phyloP scores from a whole-genome alignment of 2,888 invertebrate species.

The Galerucella pusilla region DNA sequence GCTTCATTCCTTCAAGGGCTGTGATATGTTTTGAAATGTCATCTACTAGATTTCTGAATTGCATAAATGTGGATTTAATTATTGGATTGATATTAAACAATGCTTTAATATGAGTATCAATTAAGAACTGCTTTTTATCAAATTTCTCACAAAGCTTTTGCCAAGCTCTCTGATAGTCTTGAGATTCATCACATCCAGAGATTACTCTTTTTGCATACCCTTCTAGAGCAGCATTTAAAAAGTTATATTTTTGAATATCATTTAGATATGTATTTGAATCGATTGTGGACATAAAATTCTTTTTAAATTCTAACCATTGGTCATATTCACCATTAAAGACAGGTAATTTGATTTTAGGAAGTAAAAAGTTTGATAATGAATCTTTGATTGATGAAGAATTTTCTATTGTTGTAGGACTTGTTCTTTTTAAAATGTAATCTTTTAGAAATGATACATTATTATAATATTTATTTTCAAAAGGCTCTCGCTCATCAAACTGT shows the following conservation, averaged over 20 bases:
- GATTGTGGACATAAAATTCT: conserved; percentile 20
- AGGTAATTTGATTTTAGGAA: conserved; percentile 26
- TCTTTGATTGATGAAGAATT: conserved; percentile 1
- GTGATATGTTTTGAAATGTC: conserved; percentile 19
- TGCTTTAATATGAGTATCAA: conserved; percentile 26
- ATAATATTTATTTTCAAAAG: no score
- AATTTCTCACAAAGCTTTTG: conserved; percentile 21
- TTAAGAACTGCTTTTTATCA: conserved; percentile 25
- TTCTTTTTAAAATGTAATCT: not conserved
- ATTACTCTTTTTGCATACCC: conserved; percentile 26
- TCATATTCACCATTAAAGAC: conserved; percentile 25
- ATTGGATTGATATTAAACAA: conserved; percentile 27
- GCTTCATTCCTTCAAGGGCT: conserved; percentile 23
- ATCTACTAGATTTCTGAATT: conserved; percentile 20
- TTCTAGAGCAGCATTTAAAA: conserved; percentile 20
- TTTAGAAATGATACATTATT: no score
- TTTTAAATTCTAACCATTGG: conserved; percentile 20
- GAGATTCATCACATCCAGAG: conserved; percentile 13
- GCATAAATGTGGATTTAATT: no score
- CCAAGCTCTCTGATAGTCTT: conserved; percentile 24
- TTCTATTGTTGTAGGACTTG: not conserved
- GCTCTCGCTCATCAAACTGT: no score
- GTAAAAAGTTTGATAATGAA: conserved; percentile 5
- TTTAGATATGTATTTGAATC: conserved; percentile 17
- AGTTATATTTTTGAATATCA: conserved; percentile 28